A percentile compares a stretch with the other conserved stretches of the same genome.
These are phyloP conservation scores for Cryptus viduatorius DNA, from an alignment of 2,888 invertebrate species.

Conservation along the genomic window DNA sequence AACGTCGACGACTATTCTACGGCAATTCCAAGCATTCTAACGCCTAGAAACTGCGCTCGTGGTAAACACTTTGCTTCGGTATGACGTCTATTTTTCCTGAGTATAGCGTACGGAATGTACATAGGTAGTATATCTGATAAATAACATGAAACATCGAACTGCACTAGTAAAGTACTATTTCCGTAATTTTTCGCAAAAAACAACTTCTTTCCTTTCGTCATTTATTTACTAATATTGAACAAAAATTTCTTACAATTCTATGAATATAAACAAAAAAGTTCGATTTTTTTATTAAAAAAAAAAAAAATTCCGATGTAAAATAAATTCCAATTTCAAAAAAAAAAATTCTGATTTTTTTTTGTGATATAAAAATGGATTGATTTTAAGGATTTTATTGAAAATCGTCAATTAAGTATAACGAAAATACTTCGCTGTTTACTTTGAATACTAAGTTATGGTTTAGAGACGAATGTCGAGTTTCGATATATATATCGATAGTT, in stretches of 20 bases:
- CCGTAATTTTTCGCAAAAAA: not conserved
- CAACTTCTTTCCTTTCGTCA: not conserved
- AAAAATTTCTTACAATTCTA: not conserved
- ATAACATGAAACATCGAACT: not conserved
- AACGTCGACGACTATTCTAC: constrained; percentile 23
- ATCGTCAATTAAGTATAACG: too few species aligned
- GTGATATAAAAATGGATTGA: too few species aligned
- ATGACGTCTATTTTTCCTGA: not conserved
- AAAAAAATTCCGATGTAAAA: too few species aligned
- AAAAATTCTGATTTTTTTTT: too few species aligned
- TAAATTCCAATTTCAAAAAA: too few species aligned
- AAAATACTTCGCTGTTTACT: too few species aligned
- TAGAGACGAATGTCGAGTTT: too few species aligned
- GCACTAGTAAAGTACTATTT: not conserved
- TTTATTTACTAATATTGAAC: not conserved
- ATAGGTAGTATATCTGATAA: not conserved
- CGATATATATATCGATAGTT: too few species aligned
- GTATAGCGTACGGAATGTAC: not conserved
- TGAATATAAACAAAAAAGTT: too few species aligned
- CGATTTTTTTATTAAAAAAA: too few species aligned
- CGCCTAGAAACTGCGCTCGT: not conserved
- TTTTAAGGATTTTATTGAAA: too few species aligned
- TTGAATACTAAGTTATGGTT: too few species aligned
- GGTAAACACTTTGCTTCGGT: constrained; percentile 3
- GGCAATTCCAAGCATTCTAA: constrained; percentile 5